Conservation (phyloP, 2,113 vertebrate genomes). For the Macroglossus sobrinus region DNA sequence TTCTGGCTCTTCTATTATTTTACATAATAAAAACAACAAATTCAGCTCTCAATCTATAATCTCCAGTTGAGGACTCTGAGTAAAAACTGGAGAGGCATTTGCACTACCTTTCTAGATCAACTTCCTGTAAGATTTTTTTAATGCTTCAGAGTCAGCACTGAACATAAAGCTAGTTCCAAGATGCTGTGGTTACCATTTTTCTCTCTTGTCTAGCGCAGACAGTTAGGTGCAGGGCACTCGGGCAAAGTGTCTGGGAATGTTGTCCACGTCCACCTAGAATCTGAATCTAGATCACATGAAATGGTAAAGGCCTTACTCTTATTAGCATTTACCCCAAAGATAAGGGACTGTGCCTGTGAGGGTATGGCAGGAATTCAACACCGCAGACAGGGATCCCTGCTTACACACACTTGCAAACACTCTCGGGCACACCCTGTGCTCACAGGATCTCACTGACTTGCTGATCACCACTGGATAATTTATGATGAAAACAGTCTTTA, state of each 20-base stretch:
- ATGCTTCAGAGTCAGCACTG: background rate
- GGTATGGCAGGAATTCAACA: background rate
- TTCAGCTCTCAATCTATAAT: slow-evolving; percentile 37
- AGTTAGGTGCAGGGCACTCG: background rate
- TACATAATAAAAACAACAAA: slow-evolving; percentile 48
- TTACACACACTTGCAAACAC: accelerated
- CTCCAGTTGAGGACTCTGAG: background rate
- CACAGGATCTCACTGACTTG: background rate
- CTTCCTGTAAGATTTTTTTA: background rate
- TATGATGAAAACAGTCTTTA: background rate
- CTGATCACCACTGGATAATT: background rate
- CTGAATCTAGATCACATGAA: background rate
- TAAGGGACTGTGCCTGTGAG: background rate
- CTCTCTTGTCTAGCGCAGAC: background rate
- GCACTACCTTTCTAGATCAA: background rate
- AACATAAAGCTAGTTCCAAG: background rate
- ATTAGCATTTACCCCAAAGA: background rate
- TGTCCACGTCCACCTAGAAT: background rate
- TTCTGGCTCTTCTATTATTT: slow-evolving; percentile 38
- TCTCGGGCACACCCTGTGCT: background rate
- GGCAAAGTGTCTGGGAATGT: background rate
- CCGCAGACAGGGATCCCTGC: background rate
- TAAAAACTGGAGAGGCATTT: background rate
- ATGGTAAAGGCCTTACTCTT: background rate
- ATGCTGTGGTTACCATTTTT: background rate